Conservation (phyloP, 1,140 invertebrate species). For the Thrips palmi region DNA sequence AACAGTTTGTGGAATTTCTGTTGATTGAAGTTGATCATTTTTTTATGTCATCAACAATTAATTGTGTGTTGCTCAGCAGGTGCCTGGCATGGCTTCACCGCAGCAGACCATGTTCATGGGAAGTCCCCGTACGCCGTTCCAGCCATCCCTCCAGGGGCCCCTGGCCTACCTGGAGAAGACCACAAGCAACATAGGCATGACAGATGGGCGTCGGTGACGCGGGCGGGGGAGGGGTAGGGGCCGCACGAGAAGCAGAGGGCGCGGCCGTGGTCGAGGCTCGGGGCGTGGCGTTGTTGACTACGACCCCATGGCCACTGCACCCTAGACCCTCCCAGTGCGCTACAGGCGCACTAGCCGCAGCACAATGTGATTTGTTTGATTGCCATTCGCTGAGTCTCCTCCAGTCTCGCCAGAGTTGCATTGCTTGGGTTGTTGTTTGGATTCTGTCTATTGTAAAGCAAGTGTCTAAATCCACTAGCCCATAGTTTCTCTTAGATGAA, state of each 20-base stretch:
- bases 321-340: slow-evolving; percentile 22
- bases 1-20: neutral
- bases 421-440: too few species aligned
- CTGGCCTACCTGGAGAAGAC: slow-evolving; percentile 63
- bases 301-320: slow-evolving; percentile 22
- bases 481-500: too few species aligned
- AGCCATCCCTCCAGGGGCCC: slow-evolving; percentile 56
- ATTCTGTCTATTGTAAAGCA: too few species aligned
- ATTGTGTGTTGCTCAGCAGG: slow-evolving; percentile 15
- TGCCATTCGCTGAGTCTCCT: too few species aligned
- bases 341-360: too few species aligned
- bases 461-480: too few species aligned
- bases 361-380: too few species aligned
- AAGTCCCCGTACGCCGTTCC: slow-evolving; percentile 21
- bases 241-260: slow-evolving; percentile 40
- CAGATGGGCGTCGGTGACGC: slow-evolving; percentile 48
- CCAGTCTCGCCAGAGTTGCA: too few species aligned
- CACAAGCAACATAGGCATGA: slow-evolving; percentile 62
- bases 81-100: slow-evolving; percentile 22
- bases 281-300: slow-evolving; percentile 21
- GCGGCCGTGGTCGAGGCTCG: slow-evolving; percentile 31
- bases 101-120: slow-evolving; percentile 36
- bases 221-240: slow-evolving; percentile 49
- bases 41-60: slow-evolving; percentile 1
- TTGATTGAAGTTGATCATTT: neutral